A percentile compares a stretch with the other conserved stretches of the same genome.
Conservation (phyloP, 1,140 invertebrate genomes). For the Whitmania pigra region DNA sequence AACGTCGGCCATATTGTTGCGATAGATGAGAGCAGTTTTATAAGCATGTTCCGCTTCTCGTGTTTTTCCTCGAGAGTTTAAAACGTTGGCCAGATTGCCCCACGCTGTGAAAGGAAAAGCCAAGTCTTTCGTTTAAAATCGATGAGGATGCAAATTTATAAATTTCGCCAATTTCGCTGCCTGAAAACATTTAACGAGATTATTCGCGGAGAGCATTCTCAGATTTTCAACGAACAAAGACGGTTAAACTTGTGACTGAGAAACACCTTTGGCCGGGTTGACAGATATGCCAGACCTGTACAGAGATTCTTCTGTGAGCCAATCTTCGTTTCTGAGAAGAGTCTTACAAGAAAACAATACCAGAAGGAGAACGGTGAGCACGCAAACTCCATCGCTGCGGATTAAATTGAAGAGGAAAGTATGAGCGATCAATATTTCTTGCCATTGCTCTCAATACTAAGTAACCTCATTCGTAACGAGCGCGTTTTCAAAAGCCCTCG, state of each 20-base stretch:
- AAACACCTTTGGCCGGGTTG: slow-evolving; percentile 97
- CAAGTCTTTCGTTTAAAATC: too few species aligned
- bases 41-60: slow-evolving; percentile 90
- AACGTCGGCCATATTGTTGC: slow-evolving; percentile 89
- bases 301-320: slow-evolving; percentile 79
- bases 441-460: too few species aligned
- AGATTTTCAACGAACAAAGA: too few species aligned
- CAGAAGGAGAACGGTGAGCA: slow-evolving; percentile 48
- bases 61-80: slow-evolving; percentile 59
- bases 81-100: slow-evolving; percentile 40
- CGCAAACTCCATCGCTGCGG: slow-evolving; percentile 18
- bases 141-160: too few species aligned
- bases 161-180: too few species aligned
- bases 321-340: slow-evolving; percentile 69
- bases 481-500: too few species aligned
- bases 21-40: slow-evolving; percentile 78
- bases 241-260: slow-evolving; percentile 48
- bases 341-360: slow-evolving; percentile 61
- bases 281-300: slow-evolving; percentile 77
- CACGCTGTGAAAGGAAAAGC: slow-evolving; percentile 53
- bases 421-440: too few species aligned
- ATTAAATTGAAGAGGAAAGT: too few species aligned
- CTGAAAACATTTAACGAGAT: too few species aligned
- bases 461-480: too few species aligned
- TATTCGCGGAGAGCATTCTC: too few species aligned